phyloP scores from a whole-genome alignment of 1,140 invertebrate species.

The Caenorhabditis tropicalis region DNA sequence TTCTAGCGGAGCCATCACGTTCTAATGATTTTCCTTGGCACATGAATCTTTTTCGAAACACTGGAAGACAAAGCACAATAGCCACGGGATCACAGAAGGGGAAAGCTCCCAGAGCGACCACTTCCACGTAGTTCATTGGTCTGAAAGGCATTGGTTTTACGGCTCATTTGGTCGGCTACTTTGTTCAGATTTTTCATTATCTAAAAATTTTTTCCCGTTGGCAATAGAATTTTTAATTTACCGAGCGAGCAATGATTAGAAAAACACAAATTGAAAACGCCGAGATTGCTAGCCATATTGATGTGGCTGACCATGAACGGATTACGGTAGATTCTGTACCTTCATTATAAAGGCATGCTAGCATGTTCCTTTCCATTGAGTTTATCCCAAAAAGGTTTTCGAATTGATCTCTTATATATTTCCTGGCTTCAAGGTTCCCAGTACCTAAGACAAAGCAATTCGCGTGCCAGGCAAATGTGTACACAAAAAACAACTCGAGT shows the following conservation, averaged over 20 bases:
- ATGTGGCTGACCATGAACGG: not conserved
- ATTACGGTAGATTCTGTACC: not conserved
- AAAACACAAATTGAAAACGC: not conserved
- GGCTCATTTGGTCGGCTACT: not conserved
- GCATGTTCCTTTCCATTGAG: not conserved
- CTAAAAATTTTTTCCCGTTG: not conserved
- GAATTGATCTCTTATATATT: not conserved
- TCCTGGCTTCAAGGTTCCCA: not conserved
- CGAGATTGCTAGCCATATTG: not conserved
- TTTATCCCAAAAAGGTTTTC: not conserved
- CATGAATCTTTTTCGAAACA: not conserved
- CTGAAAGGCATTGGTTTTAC: not conserved
- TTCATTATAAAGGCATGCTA: not conserved
- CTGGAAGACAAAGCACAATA: not conserved
- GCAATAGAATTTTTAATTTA: not conserved
- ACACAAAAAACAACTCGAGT: not conserved
- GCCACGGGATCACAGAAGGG: not conserved
- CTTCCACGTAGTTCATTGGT: not conserved
- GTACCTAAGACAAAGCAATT: not conserved
- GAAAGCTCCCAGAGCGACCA: not conserved
- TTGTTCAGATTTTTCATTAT: slow-evolving; percentile 1
- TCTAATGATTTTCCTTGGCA: not conserved
- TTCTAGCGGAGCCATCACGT: too few species aligned
- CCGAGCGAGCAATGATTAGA: not conserved
- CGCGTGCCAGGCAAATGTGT: not conserved